Evolutionary conservation across 2,113 vertebrate genomes (phyloP).

Genomic region (Ailuropoda melanoleuca): DNA sequence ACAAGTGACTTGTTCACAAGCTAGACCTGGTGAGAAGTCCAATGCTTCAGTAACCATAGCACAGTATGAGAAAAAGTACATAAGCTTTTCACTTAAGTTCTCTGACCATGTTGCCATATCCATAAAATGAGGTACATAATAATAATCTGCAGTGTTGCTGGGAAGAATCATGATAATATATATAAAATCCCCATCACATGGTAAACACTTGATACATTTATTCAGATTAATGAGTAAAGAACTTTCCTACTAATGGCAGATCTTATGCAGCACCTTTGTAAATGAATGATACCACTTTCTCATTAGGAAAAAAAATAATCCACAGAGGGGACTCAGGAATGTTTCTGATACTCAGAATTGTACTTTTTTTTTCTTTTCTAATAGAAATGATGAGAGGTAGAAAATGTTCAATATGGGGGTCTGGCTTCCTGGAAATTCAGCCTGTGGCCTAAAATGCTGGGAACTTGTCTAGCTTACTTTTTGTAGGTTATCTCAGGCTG

Average conservation of each 20-base stretch:
- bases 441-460: neutral
- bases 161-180: neutral
- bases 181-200: neutral
- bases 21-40: neutral
- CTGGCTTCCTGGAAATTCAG: neutral
- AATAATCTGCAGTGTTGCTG: neutral
- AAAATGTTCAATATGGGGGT: neutral
- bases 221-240: slow-evolving; percentile 54
- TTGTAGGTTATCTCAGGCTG: neutral
- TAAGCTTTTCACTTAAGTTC: neutral
- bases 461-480: neutral
- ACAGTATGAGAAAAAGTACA: neutral
- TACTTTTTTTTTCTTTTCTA: neutral
- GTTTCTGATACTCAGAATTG: neutral
- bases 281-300: neutral
- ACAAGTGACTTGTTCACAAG: neutral
- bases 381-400: neutral
- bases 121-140: neutral
- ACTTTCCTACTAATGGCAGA: neutral
- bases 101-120: neutral
- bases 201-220: neutral
- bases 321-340: neutral
- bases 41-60: neutral
- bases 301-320: neutral
- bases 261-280: slow-evolving; percentile 14